Base-by-base conservation (phyloP, 2,888 invertebrate species). In the Stenodera caucasica region DNA sequence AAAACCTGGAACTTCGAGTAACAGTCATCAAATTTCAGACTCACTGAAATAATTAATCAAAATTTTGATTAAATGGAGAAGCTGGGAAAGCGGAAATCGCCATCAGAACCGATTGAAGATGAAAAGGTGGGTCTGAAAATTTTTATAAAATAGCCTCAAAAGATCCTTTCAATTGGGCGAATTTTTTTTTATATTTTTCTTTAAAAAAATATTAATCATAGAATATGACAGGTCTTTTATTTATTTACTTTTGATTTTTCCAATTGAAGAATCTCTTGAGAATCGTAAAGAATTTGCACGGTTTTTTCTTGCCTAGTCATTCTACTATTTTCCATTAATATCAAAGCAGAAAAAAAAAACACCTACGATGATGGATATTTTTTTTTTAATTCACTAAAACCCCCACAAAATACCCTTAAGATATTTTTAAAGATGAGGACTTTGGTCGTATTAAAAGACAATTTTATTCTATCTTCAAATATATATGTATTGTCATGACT, bases 331-430 rank as follows among this genome's bases (percentile, higher is more conserved):
- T 30, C 30, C 8, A 45, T 45, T 45, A 12, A 21, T 23, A 21
- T 8, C 6, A n/a, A 11, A 45, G 23, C 5, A 15, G 5, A 14
- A 14, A 18, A 40, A 40, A 45, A 45, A 45, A 45, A 21, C 45
- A 45, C 45, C 45, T 45, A 45, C 45, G 6, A 23, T 23, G 21
- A 45, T 45, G 26, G 26, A 26, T 26, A 26, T 23, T 5, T 45
- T 45, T 45, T 45, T 45, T 23, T 4, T 6, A 45, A 23, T 21
- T 12, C 21, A 21, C 26, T n/a, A 59, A 60, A 56, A 53, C 56
- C 60, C 56, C 53, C 60, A 60, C 55, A 60, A 58, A 55, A 21
- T 23, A 37, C 55, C 49, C 53, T 55, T 53, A 55, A 58, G 55
- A 53, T 49, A 21, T 40, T 52, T 59, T 57, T 58, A 52, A 61